Evolutionary conservation across 2,888 invertebrate genomes (phyloP), one percentile per base, ranked within the genome.

Genomic region (Pterobdella sp.): DNA sequence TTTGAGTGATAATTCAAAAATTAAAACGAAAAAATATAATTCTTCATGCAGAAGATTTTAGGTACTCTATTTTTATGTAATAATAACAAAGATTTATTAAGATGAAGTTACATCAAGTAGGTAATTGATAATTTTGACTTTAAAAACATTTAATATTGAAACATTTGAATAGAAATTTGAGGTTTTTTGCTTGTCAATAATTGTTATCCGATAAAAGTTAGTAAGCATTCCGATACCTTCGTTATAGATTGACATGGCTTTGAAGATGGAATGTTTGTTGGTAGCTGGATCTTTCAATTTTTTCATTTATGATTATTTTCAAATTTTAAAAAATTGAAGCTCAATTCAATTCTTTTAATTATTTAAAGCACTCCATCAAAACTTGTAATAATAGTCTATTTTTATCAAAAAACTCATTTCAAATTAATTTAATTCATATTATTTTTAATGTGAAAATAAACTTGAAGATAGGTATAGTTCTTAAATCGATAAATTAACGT

Each of bases 241-340:
- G n/a, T 65, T 65, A 14, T 35, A 35, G n/a, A 65, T 32, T 14
- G 10, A 2, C 32, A 65, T 3, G 10, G 32, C 35, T n/a, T 65
- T 65, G 10, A 32, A 32, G 32, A 65, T 65, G 65, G 65, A 65
- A 14, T 65, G 3, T 32, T 35, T 32, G 35, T 65, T 35, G 35
- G 31, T 65, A 34, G 31, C 14, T 65, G 65, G 65, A 32, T 65
- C 65, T 65, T n/a, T n/a, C n/a, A n/a, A n/a, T n/a, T n/a, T n/a
- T n/a, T n/a, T n/a, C n/a, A n/a, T n/a, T n/a, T n/a, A n/a, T n/a
- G n/a, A n/a, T n/a, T n/a, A n/a, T n/a, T n/a, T n/a, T n/a, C n/a
- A n/a, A n/a, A n/a, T n/a, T n/a, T n/a, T n/a, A n/a, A n/a, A n/a
- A n/a, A n/a, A n/a, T n/a, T n/a, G n/a, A n/a, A n/a, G n/a, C n/a